phyloP scores from a whole-genome alignment of 2,888 invertebrate genomes.

The Steinernema scapterisci region DNA sequence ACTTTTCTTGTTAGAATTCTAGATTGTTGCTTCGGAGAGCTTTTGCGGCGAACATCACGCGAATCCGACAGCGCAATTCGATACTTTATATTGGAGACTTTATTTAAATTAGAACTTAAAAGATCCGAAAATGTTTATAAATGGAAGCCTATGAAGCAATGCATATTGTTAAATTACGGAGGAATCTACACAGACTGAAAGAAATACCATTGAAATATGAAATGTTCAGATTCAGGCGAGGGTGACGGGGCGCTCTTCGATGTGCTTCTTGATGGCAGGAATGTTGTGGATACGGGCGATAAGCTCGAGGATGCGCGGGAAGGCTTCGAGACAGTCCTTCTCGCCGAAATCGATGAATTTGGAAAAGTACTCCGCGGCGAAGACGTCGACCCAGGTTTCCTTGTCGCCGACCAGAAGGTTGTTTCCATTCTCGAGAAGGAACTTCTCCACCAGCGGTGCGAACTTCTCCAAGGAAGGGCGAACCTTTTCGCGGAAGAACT shows the following conservation, averaged over 20 bases:
- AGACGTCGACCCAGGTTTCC: conserved; percentile 63
- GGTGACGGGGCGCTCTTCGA: conserved; percentile 42
- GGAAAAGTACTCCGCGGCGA: conserved; percentile 59
- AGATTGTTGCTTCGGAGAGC: no score
- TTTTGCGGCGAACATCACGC: no score
- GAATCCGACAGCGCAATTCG: no score
- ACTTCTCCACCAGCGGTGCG: conserved; percentile 58
- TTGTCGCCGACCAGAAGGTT: conserved; percentile 55
- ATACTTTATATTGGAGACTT: no score
- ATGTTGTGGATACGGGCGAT: conserved; percentile 58
- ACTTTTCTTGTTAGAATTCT: no score
- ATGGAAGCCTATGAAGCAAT: no score
- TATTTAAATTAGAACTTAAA: no score
- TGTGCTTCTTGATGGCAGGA: conserved; percentile 54
- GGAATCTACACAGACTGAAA: not conserved
- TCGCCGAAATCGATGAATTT: conserved; percentile 56
- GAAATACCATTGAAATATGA: not conserved
- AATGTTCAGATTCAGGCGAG: not conserved
- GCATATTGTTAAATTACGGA: no score
- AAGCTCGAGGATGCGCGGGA: conserved; percentile 54
- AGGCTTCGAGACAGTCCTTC: conserved; percentile 56
- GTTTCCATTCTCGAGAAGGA: conserved; percentile 58
- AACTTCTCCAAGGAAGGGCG: conserved; percentile 53
- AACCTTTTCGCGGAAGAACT: conserved; percentile 54
- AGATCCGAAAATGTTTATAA: no score